These are phyloP conservation scores for Pelobates cultripes DNA, from an alignment of 2,797 vertebrate species.

Conservation along the genomic window DNA sequence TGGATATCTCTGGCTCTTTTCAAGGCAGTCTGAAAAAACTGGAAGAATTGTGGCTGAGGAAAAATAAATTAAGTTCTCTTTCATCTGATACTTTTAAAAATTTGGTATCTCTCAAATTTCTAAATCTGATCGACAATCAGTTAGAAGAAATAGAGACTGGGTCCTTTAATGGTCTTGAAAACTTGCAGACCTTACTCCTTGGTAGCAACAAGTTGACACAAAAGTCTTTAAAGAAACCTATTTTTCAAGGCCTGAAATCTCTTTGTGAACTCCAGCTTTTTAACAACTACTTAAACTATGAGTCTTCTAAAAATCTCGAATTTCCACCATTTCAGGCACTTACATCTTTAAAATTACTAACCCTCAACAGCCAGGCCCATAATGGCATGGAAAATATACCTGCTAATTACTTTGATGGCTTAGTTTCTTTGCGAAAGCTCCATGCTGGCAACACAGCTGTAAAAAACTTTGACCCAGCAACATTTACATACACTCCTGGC, in stretches of 20 bases:
- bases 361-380: constrained; percentile 58
- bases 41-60: constrained; percentile 54
- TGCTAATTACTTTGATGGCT: constrained; percentile 68
- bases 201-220: constrained; percentile 56
- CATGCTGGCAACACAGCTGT: constrained; percentile 58
- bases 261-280: constrained; percentile 64
- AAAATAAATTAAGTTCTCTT: constrained; percentile 60
- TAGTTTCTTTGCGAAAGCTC: constrained; percentile 63
- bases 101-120: constrained; percentile 55
- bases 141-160: constrained; percentile 34
- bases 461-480: constrained; percentile 48
- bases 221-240: rapidly evolving
- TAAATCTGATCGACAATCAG: constrained; percentile 65
- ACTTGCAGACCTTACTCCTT: constrained; percentile 58
- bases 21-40: constrained; percentile 59
- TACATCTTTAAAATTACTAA: constrained; percentile 58
- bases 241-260: constrained; percentile 61
- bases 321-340: constrained; percentile 65
- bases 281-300: constrained; percentile 63
- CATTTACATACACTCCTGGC: constrained; percentile 63
- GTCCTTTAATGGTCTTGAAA: constrained; percentile 60
- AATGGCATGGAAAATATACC: constrained; percentile 59
- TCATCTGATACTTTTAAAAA: constrained; percentile 46
- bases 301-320: rapidly evolving
- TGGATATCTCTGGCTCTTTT: constrained; percentile 58